A percentile compares a stretch with the other conserved stretches of the same genome.
Conservation (phyloP, 2,113 vertebrate genomes). For the Leuciscus idus region DNA sequence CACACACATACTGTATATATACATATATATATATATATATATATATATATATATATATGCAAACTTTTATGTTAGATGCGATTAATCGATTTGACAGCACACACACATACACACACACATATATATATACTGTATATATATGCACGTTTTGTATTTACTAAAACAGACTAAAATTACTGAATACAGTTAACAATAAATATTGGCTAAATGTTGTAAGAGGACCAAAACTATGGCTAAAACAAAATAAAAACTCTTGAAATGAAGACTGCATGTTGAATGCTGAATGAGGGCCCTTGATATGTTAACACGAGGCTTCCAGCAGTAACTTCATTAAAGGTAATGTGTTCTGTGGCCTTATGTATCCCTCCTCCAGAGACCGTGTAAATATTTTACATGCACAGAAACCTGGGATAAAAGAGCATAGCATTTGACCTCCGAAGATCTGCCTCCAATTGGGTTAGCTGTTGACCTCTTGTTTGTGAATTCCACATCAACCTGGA, state of each 20-base stretch:
- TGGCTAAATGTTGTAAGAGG: too few species aligned
- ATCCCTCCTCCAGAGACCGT: background rate
- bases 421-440: slow-evolving; percentile 2
- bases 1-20: too few species aligned
- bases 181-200: background rate
- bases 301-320: slow-evolving; percentile 54
- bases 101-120: background rate
- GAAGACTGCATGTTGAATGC: background rate
- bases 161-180: background rate
- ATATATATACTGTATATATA: background rate
- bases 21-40: too few species aligned
- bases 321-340: slow-evolving; percentile 60
- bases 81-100: too few species aligned
- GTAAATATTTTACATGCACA: background rate
- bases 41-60: too few species aligned
- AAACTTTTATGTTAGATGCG: too few species aligned
- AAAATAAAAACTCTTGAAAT: background rate
- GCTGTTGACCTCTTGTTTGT: slow-evolving; percentile 15
- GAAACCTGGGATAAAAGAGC: background rate
- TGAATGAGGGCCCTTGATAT: slow-evolving; percentile 40
- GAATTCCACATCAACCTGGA: slow-evolving; percentile 56
- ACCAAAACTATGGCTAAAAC: background rate
- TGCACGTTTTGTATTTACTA: background rate
- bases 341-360: slow-evolving; percentile 32
- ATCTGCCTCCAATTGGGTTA: background rate